Evolutionary conservation across 2,797 vertebrate species (phyloP).

Genomic region (Martes flavigula): DNA sequence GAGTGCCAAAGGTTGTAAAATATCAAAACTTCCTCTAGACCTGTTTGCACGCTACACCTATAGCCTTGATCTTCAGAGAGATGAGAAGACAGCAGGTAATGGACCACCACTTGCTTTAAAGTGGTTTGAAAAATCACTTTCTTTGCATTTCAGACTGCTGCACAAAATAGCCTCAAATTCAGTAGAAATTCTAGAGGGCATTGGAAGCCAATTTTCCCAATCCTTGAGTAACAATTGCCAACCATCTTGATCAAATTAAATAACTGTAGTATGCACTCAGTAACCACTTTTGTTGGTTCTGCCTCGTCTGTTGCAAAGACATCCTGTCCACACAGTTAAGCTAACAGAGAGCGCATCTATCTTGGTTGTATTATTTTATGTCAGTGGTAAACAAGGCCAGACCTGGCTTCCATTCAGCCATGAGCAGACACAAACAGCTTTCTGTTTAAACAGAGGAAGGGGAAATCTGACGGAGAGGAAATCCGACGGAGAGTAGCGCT

Average conservation of each 20-base stretch:
- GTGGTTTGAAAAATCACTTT: conserved; percentile 20
- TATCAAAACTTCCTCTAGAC: conserved; percentile 61
- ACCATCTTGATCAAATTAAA: neutral
- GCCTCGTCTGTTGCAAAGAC: neutral
- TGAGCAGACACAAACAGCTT: neutral
- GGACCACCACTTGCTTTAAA: neutral
- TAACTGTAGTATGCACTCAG: neutral
- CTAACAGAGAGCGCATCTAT: neutral
- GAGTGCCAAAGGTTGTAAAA: conserved; percentile 48
- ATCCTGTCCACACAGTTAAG: neutral
- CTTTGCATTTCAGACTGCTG: neutral
- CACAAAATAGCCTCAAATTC: neutral
- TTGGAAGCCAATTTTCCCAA: neutral
- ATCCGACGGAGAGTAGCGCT: neutral
- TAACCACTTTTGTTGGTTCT: neutral
- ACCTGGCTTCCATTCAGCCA: neutral
- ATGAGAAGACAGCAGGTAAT: neutral
- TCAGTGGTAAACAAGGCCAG: neutral
- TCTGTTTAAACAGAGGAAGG: neutral
- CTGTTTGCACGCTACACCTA: neutral
- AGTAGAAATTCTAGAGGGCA: neutral
- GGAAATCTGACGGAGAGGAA: neutral
- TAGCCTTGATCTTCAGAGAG: neutral
- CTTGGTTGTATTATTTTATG: neutral
- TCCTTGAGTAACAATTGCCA: neutral